Percentiles rank a stretch among this genome's conserved stretches.
Conservation (phyloP, 2,113 vertebrate species). For the Gyps fulvus region DNA sequence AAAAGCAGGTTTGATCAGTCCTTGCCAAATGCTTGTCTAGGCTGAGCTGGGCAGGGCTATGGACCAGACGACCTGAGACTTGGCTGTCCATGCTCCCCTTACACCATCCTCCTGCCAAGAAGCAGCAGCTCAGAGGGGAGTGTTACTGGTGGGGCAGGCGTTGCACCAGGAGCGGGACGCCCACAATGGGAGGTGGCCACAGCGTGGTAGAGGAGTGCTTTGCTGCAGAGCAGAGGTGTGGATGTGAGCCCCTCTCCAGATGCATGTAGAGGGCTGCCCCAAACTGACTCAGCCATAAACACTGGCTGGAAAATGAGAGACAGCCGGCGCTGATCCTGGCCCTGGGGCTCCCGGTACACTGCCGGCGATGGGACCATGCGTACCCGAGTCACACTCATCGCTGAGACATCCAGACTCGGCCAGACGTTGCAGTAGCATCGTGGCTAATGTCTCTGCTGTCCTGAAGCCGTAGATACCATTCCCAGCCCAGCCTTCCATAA, state of each 20-base stretch:
- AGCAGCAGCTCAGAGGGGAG: neutral
- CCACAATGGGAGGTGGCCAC: accelerated
- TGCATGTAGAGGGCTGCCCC: neutral
- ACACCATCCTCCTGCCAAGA: neutral
- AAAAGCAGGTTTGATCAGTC: neutral
- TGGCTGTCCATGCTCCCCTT: neutral
- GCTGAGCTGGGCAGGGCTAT: neutral
- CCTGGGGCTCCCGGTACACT: accelerated
- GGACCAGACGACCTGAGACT: neutral
- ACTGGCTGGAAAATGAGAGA: neutral
- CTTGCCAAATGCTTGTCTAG: neutral
- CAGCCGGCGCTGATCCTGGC: neutral
- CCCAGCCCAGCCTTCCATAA: neutral
- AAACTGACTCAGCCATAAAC: neutral
- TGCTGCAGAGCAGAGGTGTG: neutral
- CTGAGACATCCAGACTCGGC: neutral
- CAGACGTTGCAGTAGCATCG: neutral
- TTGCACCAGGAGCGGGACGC: accelerated
- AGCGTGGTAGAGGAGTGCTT: neutral
- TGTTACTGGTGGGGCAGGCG: neutral
- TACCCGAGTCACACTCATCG: neutral
- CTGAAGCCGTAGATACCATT: neutral
- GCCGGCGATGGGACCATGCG: neutral
- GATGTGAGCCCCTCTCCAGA: neutral
- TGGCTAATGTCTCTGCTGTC: neutral